Conservation (phyloP, 2,113 vertebrate species). For the human (Homo sapiens) region DNA sequence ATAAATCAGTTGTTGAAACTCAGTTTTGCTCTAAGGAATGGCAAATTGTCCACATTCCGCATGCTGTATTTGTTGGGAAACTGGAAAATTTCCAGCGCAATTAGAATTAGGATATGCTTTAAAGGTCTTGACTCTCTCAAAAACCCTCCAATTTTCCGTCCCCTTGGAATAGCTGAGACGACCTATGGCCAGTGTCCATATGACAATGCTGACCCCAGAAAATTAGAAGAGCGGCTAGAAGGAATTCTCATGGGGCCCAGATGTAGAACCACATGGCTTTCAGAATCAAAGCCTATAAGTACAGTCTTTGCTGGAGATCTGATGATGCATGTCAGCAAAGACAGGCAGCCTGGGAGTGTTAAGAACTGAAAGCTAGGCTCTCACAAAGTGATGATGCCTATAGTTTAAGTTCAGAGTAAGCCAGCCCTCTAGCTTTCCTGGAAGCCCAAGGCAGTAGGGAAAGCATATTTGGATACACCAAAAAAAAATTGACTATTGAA, state of each 20-base stretch:
- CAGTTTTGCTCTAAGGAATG: not conserved
- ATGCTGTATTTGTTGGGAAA: not conserved
- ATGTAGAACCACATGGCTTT: fast-evolving
- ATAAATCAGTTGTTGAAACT: not conserved
- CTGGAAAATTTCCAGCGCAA: not conserved
- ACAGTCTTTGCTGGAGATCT: no score
- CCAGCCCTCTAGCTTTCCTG: not conserved
- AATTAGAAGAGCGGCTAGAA: not conserved
- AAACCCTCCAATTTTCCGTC: not conserved
- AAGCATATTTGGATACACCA: fast-evolving
- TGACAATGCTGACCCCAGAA: not conserved
- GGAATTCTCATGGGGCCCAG: not conserved
- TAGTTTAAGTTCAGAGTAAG: not conserved
- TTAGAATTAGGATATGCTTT: not conserved
- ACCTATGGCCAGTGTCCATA: not conserved
- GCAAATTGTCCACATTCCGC: not conserved
- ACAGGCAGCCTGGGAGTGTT: fast-evolving
- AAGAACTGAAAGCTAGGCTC: not conserved
- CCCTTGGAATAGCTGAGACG: not conserved
- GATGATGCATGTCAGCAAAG: not conserved
- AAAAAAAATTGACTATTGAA: not conserved
- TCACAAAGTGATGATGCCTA: not conserved
- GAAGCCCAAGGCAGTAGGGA: not conserved
- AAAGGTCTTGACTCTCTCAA: not conserved
- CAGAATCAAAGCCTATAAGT: not conserved